These are phyloP conservation scores for Recurvirostra avosetta DNA, from an alignment of 2,113 vertebrate genomes.

Conservation along the genomic window DNA sequence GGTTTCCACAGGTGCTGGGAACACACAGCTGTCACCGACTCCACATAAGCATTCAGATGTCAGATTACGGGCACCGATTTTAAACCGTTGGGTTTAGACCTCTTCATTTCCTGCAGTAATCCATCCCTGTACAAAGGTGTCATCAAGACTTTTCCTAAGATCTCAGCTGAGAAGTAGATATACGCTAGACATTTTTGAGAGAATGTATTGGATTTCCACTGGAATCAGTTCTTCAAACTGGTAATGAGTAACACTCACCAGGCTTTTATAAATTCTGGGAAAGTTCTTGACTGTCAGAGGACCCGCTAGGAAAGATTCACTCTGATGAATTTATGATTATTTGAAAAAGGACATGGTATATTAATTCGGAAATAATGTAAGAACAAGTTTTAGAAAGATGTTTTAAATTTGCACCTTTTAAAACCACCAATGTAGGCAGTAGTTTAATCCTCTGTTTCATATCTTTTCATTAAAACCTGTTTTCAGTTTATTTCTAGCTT, in stretches of 20 bases:
- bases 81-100: not conserved
- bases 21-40: not conserved
- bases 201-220: not conserved
- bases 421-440: not conserved
- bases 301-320: not conserved
- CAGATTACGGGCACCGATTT: not conserved
- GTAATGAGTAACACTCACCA: not conserved
- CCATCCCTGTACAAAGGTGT: not conserved
- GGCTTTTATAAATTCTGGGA: not conserved
- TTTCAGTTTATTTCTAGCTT: not conserved
- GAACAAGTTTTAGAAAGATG: not conserved
- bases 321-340: not conserved
- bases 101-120: conserved; percentile 23
- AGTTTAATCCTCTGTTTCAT: not conserved
- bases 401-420: not conserved
- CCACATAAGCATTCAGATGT: not conserved
- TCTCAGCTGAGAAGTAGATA: not conserved
- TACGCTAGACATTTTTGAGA: not conserved
- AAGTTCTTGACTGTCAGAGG: not conserved
- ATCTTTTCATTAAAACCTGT: conserved; percentile 11
- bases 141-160: not conserved
- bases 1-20: not conserved
- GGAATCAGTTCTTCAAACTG: not conserved
- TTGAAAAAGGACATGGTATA: not conserved
- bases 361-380: not conserved